A percentile compares a stretch with the other conserved stretches of the same genome.
Conservation (phyloP, 2,113 vertebrate genomes). For the Poeciliopsis turrubarensis region DNA sequence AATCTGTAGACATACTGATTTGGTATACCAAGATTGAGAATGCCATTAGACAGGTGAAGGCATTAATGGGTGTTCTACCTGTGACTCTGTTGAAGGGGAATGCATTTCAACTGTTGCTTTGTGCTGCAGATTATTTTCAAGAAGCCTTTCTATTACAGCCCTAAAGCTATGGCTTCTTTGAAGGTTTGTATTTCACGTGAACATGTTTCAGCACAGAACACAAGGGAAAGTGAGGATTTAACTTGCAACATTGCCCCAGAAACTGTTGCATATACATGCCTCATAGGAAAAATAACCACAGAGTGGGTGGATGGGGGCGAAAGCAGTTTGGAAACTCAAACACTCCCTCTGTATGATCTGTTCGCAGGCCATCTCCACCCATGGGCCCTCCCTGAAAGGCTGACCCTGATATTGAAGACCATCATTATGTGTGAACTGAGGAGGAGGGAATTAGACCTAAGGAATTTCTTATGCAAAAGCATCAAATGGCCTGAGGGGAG, state of each 20-base stretch:
- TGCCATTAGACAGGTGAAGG: background rate
- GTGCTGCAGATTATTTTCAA: background rate
- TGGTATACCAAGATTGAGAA: background rate
- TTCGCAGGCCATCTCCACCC: constrained; percentile 48
- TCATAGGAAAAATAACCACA: constrained; percentile 22
- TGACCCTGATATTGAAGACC: constrained; percentile 30
- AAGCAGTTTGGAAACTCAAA: constrained; percentile 35
- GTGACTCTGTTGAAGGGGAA: background rate
- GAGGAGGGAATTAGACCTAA: background rate
- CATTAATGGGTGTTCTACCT: constrained; percentile 2
- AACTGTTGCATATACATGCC: constrained; percentile 4
- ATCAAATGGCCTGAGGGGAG: constrained; percentile 12
- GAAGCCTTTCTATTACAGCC: background rate
- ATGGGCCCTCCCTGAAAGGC: constrained; percentile 37
- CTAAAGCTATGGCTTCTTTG: background rate
- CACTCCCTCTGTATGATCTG: constrained; percentile 37
- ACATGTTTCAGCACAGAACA: constrained; percentile 17
- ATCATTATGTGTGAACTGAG: constrained; percentile 41
- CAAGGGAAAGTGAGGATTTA: background rate
- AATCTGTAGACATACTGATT: background rate
- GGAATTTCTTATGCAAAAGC: constrained; percentile 37
- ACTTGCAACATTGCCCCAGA: background rate
- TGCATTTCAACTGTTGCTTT: background rate
- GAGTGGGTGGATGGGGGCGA: background rate
- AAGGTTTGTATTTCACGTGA: background rate